Conservation (phyloP, 2,797 vertebrate species). For the Falco rusticolus region DNA sequence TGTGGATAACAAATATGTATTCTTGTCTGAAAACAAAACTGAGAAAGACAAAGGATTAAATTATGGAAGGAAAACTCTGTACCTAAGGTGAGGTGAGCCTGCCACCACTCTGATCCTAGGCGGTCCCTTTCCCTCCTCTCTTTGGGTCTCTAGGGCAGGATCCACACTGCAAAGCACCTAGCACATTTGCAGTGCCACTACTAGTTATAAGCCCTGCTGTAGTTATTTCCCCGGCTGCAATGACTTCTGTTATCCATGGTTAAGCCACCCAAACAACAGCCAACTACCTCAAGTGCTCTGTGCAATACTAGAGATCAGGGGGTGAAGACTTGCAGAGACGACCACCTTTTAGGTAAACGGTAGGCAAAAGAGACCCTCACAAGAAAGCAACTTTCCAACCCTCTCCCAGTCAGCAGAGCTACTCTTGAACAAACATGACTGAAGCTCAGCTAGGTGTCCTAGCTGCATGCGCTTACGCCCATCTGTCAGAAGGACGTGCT, state of each 20-base stretch:
- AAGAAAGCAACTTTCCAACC: not conserved
- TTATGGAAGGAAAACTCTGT: not conserved
- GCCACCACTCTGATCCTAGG: not conserved
- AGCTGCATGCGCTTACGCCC: not conserved
- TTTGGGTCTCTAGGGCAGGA: not conserved
- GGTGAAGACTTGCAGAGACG: rapidly evolving
- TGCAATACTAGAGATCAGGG: not conserved
- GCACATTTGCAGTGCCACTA: not conserved
- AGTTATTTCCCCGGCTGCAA: not conserved
- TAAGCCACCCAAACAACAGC: not conserved
- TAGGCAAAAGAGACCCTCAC: not conserved
- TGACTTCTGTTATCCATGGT: not conserved
- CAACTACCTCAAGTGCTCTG: not conserved
- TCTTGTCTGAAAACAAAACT: not conserved
- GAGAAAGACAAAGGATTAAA: not conserved
- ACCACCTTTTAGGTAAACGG: not conserved
- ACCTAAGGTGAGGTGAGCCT: not conserved
- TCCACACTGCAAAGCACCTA: not conserved
- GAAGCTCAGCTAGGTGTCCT: not conserved
- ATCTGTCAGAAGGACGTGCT: not conserved
- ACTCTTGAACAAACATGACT: not conserved
- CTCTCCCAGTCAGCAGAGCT: not conserved
- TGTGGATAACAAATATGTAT: not conserved
- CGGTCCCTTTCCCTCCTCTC: not conserved
- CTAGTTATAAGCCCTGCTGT: not conserved